Evolutionary conservation across 1,140 invertebrate genomes (phyloP), one percentile per base, ranked within the genome.

Genomic region (Drosophila obscura): DNA sequence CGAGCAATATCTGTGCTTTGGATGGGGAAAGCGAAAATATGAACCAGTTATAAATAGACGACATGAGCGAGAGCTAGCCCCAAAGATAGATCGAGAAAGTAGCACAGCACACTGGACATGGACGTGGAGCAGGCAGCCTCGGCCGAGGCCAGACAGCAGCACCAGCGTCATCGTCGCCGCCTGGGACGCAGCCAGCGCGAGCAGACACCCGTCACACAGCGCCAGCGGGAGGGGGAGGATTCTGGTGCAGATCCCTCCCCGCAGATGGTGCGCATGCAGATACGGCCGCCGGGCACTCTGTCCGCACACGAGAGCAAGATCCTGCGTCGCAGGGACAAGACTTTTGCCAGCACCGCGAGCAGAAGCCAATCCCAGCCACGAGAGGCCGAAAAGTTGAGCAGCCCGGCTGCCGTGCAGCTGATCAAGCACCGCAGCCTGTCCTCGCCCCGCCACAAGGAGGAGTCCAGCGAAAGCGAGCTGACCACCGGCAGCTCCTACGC

Each of bases 151-250:
- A 57, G 62, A 16, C 77, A 73, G 43, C 73, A 62, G 19, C 19
- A 19, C 16, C 73, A 65, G 64, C 69, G 91, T 7, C 78, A 90
- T 7, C 77, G 85, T 0, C 71, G 91, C 5, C 74, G 74, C 2
- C 16, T 84, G 19, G 76, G 55, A 2, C 91, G 91, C 7, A 77
- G 74, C 48, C 92, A 93, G 46, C 92, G 94, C 60, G 94, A 94
- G 73, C 94, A 94, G 72, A 94, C 94, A n/a, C 94, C 94, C 0
- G 76, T 92, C 50, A 90, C 75, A 76, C 80, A 58, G 68, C 67
- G 55, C n/a, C 48, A n/a, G 89, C 49, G 13, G 28, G 39, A 39
- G 11, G 26, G 52, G 13, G 50, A 67, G 11, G 50, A 60, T 0
- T 41, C 63, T 0, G 52, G 64, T 7, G 52, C 50, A 5, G 73